phyloP scores from a whole-genome alignment of 1,140 invertebrate genomes.

The Macrotrachela quadricornifera region DNA sequence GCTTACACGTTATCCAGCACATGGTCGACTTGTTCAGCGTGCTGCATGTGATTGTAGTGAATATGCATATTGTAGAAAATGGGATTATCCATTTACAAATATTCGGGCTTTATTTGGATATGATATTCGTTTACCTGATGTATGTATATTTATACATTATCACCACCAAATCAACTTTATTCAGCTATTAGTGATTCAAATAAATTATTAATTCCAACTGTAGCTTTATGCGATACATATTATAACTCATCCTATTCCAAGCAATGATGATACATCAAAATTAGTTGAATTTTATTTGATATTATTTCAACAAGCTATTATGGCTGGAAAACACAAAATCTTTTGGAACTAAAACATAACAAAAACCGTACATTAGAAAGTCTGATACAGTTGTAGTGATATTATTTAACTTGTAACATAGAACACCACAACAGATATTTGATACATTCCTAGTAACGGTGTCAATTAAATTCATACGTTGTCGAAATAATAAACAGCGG shows the following conservation, averaged over 20 bases:
- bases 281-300: conserved; percentile 62
- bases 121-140: conserved; percentile 10
- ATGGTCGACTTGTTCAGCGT: conserved; percentile 47
- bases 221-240: conserved; percentile 74
- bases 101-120: conserved; percentile 47
- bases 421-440: too few relatives aligned
- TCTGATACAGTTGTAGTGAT: too few relatives aligned
- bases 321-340: conserved; percentile 47
- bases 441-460: too few relatives aligned
- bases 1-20: conserved; percentile 41
- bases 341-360: too few relatives aligned
- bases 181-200: conserved; percentile 55
- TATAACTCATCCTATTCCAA: conserved; percentile 82
- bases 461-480: too few relatives aligned
- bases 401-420: too few relatives aligned
- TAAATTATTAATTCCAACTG: conserved; percentile 79
- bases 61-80: conserved; percentile 61
- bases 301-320: conserved; percentile 70
- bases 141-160: conserved; percentile 51
- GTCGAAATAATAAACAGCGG: too few relatives aligned
- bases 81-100: conserved; percentile 73
- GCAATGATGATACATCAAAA: conserved; percentile 71
- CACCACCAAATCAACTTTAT: conserved; percentile 40
- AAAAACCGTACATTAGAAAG: too few relatives aligned
- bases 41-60: conserved; percentile 67